These are phyloP conservation scores for Melanostoma scalare DNA, from an alignment of 2,888 invertebrate species.

Conservation along the genomic window DNA sequence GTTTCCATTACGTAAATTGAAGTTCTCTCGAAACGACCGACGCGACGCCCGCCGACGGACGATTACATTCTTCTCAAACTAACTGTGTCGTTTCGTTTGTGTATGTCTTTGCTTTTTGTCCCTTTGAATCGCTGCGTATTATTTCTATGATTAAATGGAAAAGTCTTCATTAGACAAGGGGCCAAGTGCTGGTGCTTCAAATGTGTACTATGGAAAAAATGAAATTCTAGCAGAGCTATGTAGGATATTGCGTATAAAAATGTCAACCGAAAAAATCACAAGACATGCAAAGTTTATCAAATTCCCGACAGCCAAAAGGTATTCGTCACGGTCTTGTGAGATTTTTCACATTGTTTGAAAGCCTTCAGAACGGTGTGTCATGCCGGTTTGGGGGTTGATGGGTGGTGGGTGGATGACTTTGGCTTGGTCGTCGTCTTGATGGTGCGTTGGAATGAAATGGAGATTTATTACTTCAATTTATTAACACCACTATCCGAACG, in stretches of 20 bases:
- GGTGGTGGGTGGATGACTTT: not conserved
- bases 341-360: no score
- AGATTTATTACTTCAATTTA: slow-evolving; percentile 32
- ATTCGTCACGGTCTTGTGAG: not conserved
- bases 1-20: slow-evolving; percentile 48
- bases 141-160: slow-evolving; percentile 50
- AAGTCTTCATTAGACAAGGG: not conserved
- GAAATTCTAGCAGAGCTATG: not conserved
- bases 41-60: not conserved
- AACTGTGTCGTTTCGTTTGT: slow-evolving; percentile 1
- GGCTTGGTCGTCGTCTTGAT: not conserved
- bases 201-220: no score
- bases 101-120: slow-evolving; percentile 38
- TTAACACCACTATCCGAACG: slow-evolving; percentile 4
- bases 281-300: not conserved
- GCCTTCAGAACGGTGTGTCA: no score
- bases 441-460: slow-evolving; percentile 16
- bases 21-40: slow-evolving; percentile 20
- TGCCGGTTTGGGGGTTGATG: no score
- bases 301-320: not conserved
- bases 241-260: not conserved
- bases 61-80: not conserved
- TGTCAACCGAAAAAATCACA: not conserved
- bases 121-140: slow-evolving; percentile 12
- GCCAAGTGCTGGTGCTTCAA: no score